A percentile compares a stretch with the other conserved stretches of the same genome.
phyloP scores from a whole-genome alignment of 2,113 vertebrate genomes.

The Oryzias woworae region DNA sequence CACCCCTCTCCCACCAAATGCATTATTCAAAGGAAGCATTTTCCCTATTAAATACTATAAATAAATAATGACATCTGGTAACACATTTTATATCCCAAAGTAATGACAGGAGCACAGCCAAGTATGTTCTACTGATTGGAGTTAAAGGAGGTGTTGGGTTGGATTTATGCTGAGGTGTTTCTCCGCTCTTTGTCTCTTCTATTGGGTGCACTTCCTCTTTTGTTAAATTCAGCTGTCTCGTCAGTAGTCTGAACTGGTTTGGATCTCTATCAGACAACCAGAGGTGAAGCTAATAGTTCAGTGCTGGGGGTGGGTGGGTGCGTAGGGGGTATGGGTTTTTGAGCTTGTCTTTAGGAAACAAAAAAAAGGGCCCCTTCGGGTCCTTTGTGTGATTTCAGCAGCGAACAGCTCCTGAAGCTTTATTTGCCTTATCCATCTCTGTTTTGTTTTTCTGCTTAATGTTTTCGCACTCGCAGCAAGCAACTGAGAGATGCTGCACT shows the following conservation, averaged over 20 bases:
- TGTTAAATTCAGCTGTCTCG: constrained; percentile 45
- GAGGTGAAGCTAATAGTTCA: constrained; percentile 33
- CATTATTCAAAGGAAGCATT: constrained; percentile 77
- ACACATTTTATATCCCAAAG: constrained; percentile 70
- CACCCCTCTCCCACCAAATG: constrained; percentile 61
- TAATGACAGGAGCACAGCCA: constrained; percentile 52
- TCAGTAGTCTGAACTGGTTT: constrained; percentile 34
- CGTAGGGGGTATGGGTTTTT: neutral
- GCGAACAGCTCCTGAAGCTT: constrained; percentile 55
- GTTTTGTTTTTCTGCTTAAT: constrained; percentile 11
- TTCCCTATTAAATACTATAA: constrained; percentile 75
- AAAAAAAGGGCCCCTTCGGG: constrained; percentile 33
- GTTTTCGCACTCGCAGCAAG: constrained; percentile 1
- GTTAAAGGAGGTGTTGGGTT: constrained; percentile 12
- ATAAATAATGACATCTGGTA: constrained; percentile 77
- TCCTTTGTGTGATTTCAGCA: constrained; percentile 59
- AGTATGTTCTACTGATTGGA: constrained; percentile 42
- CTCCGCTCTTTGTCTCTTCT: constrained; percentile 49
- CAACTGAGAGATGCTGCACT: constrained; percentile 14
- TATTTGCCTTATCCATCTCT: constrained; percentile 3
- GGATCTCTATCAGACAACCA: constrained; percentile 24
- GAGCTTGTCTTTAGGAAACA: constrained; percentile 33
- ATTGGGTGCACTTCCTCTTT: constrained; percentile 32
- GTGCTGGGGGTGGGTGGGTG: neutral
- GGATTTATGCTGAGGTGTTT: constrained; percentile 28